phyloP scores from a whole-genome alignment of 2,113 vertebrate species.

The Passer domesticus region DNA sequence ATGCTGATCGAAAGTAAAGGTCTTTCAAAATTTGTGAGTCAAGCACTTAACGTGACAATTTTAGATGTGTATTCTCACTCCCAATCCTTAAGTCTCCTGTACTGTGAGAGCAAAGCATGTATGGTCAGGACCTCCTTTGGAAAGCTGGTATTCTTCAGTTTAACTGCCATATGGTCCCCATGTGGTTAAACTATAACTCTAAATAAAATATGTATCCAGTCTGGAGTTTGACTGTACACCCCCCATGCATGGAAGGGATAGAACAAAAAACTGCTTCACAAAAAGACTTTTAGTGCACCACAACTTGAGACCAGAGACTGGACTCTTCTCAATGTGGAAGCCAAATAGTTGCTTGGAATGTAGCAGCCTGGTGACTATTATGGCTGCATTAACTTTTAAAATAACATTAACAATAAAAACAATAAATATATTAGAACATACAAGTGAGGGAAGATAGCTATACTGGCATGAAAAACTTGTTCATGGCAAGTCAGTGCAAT shows the following conservation, averaged over 20 bases:
- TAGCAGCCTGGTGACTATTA: neutral
- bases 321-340: neutral
- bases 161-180: slow-evolving; percentile 35
- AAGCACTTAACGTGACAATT: neutral
- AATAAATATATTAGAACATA: neutral
- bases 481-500: neutral
- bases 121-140: neutral
- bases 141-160: neutral
- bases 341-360: neutral
- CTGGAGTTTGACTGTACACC: neutral
- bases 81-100: neutral
- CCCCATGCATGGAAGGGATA: neutral
- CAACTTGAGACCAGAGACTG: neutral
- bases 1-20: neutral
- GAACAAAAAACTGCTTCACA: neutral
- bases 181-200: slow-evolving; percentile 16
- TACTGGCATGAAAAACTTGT: neutral
- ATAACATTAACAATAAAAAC: neutral
- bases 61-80: neutral
- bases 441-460: neutral
- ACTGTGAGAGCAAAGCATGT: neutral
- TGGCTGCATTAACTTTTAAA: neutral
- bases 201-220: slow-evolving; percentile 17
- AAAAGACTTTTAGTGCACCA: neutral
- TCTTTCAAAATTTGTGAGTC: neutral